phyloP scores from a whole-genome alignment of 2,888 invertebrate genomes.

The Brachypterus glaber region DNA sequence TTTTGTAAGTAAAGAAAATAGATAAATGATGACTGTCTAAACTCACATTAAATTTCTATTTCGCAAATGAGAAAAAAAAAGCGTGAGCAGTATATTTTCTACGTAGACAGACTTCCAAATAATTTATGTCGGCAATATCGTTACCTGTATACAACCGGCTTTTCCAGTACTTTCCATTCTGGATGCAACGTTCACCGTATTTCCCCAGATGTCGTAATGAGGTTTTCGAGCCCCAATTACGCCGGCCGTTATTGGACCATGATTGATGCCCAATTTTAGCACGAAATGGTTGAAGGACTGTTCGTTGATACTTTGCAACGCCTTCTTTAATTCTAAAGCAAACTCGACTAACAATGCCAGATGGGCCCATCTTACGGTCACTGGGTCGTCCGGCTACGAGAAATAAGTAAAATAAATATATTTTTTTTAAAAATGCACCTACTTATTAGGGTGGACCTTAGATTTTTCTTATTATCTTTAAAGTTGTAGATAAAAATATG shows the following conservation, averaged over 20 bases:
- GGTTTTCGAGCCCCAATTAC: slow-evolving; percentile 93
- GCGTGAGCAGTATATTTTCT: no score
- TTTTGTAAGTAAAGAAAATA: no score
- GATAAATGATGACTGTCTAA: no score
- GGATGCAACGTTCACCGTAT: slow-evolving; percentile 94
- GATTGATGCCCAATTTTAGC: slow-evolving; percentile 88
- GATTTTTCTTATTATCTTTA: no score
- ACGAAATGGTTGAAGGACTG: slow-evolving; percentile 94
- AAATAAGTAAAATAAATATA: no score
- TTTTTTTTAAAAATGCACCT: no score
- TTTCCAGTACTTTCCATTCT: slow-evolving; percentile 97
- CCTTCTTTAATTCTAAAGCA: slow-evolving; percentile 80
- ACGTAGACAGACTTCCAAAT: no score
- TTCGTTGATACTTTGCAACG: slow-evolving; percentile 85
- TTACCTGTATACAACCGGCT: slow-evolving; percentile 88
- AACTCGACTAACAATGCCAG: slow-evolving; percentile 80
- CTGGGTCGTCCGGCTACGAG: slow-evolving; percentile 65
- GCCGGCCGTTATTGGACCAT: slow-evolving; percentile 91
- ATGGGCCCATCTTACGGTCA: slow-evolving; percentile 72
- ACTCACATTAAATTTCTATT: no score
- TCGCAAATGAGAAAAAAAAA: no score
- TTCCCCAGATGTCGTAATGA: slow-evolving; percentile 96
- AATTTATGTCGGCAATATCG: no score
- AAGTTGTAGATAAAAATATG: no score
- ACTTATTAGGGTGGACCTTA: no score